Conservation (phyloP, 2,113 vertebrate genomes). For the Sisor rabdophorus region DNA sequence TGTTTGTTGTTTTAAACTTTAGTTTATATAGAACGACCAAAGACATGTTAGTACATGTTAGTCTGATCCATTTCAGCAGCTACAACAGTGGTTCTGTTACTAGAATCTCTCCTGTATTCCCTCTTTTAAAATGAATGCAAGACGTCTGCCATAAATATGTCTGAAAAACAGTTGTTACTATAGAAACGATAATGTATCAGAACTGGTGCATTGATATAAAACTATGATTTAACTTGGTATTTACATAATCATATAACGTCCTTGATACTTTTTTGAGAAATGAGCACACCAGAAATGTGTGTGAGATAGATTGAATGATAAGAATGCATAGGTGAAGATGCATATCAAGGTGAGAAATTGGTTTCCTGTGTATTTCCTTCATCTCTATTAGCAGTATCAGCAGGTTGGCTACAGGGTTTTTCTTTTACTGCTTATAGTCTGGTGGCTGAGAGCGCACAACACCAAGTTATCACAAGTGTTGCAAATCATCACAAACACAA, state of each 20-base stretch:
- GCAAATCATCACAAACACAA: too few relatives aligned
- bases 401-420: not conserved
- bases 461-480: too few relatives aligned
- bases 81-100: not conserved
- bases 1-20: not conserved
- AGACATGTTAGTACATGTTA: not conserved
- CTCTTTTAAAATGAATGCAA: not conserved
- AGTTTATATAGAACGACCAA: not conserved
- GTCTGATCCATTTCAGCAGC: not conserved
- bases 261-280: not conserved
- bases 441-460: too few relatives aligned
- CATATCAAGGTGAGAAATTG: not conserved
- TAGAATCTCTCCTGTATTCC: not conserved
- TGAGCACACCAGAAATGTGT: not conserved
- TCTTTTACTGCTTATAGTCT: too few relatives aligned
- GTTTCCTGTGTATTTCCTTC: slow-evolving; percentile 2
- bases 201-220: not conserved
- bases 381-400: slow-evolving; percentile 22
- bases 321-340: not conserved
- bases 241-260: not conserved
- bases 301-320: too few relatives aligned
- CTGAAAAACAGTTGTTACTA: not conserved
- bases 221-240: not conserved
- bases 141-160: not conserved
- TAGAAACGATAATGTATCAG: not conserved